phyloP scores from a whole-genome alignment of 2,888 invertebrate species.

The Rhagonycha fulva region DNA sequence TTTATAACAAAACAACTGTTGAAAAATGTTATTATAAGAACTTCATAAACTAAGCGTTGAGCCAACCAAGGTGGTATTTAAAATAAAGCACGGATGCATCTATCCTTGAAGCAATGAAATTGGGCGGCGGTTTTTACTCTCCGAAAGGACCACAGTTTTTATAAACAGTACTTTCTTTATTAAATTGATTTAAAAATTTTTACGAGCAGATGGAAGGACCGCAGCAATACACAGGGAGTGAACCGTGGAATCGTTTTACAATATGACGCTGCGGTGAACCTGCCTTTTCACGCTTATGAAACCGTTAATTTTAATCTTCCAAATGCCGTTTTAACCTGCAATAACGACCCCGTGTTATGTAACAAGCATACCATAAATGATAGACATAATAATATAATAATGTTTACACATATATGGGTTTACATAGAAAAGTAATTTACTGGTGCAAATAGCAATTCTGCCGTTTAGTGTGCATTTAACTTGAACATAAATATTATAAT shows the following conservation, averaged over 20 bases:
- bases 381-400: neutral
- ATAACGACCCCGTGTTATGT: neutral
- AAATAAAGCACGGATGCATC: neutral
- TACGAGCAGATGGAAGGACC: neutral
- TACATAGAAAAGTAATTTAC: neutral
- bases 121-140: neutral
- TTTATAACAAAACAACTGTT: neutral
- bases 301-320: neutral
- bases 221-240: neutral
- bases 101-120: neutral
- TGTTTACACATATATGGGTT: neutral
- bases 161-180: neutral
- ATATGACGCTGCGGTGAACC: neutral
- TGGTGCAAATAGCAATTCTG: neutral
- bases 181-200: neutral
- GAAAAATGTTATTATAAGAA: neutral
- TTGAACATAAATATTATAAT: constrained; percentile 3
- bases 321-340: neutral
- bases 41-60: neutral
- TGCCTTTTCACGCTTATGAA: neutral
- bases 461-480: neutral
- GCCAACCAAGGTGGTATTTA: neutral
- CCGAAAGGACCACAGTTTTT: neutral
- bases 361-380: neutral
- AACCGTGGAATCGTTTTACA: neutral